Evolutionary conservation across 2,888 invertebrate species (phyloP).

Genomic region (Ceriagrion tenellum): DNA sequence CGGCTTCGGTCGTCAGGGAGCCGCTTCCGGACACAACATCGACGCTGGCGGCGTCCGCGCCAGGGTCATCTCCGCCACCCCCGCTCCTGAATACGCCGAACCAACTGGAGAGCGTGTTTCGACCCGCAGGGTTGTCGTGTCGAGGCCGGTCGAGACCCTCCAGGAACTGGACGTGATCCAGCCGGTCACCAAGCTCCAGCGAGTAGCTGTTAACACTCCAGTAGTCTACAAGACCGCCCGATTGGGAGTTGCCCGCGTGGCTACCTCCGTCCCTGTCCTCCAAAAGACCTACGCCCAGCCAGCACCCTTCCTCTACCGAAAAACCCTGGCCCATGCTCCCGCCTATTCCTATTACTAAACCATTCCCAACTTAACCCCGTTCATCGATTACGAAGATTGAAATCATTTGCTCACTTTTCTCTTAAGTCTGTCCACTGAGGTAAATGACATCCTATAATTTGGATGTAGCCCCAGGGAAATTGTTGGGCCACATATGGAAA

Average conservation of each 20-base stretch:
- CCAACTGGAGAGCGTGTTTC: constrained; percentile 81
- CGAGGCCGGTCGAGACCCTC: constrained; percentile 82
- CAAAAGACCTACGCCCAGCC: constrained; percentile 51
- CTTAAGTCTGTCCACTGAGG: constrained; percentile 21
- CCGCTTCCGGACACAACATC: constrained; percentile 75
- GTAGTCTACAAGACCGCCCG: constrained; percentile 79
- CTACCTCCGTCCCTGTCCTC: constrained; percentile 77
- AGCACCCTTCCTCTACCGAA: constrained; percentile 72
- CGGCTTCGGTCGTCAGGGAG: constrained; percentile 76
- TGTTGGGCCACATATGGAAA: constrained; percentile 17
- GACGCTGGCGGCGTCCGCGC: constrained; percentile 79
- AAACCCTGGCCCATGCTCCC: constrained; percentile 74
- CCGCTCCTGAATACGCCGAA: constrained; percentile 79
- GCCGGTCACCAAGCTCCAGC: constrained; percentile 81
- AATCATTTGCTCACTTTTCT: constrained; percentile 41
- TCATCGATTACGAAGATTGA: background rate
- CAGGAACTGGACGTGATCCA: constrained; percentile 80
- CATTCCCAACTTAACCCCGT: background rate
- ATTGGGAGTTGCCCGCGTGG: constrained; percentile 78
- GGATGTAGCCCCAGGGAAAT: background rate
- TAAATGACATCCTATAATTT: background rate
- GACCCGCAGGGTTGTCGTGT: constrained; percentile 82
- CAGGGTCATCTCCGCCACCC: constrained; percentile 81
- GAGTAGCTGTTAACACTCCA: constrained; percentile 81
- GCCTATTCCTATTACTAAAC: constrained; percentile 73